phyloP scores from a whole-genome alignment of 1,140 invertebrate species.

The Cardiocondyla obscurior region DNA sequence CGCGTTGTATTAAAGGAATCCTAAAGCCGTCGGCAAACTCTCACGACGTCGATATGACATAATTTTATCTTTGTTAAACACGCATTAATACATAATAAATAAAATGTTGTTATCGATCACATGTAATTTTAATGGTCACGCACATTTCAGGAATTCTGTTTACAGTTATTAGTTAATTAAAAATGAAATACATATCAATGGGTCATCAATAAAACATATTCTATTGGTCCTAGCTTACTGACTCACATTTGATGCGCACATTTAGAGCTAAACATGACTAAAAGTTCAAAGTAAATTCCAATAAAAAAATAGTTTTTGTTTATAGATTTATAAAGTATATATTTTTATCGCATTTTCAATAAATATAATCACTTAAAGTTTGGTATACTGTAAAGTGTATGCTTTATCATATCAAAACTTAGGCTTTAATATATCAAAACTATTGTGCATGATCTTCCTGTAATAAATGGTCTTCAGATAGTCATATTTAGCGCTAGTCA shows the following conservation, averaged over 20 bases:
- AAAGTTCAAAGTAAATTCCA: constrained; percentile 4
- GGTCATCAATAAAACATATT: neutral
- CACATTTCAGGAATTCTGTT: constrained; percentile 31
- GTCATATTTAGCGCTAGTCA: constrained; percentile 25
- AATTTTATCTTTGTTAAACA: too few relatives aligned
- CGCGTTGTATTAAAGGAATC: neutral
- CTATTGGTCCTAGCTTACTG: neutral
- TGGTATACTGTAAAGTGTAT: neutral
- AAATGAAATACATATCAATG: constrained; percentile 46
- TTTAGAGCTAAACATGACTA: constrained; percentile 30
- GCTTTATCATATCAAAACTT: neutral
- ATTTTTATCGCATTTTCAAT: neutral
- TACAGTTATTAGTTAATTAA: constrained; percentile 13
- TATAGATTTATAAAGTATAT: neutral
- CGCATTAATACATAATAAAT: neutral
- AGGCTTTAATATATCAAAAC: neutral
- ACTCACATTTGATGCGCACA: neutral
- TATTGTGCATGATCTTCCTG: neutral
- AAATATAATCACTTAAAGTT: neutral
- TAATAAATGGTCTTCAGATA: neutral
- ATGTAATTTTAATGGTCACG: constrained; percentile 8
- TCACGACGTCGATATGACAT: too few relatives aligned
- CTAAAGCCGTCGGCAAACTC: too few relatives aligned
- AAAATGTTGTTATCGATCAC: neutral
- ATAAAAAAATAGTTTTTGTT: neutral